Evolutionary conservation across 2,113 vertebrate genomes (phyloP), one percentile per base, ranked within the genome.

Genomic region (Oreocharis arfaki): DNA sequence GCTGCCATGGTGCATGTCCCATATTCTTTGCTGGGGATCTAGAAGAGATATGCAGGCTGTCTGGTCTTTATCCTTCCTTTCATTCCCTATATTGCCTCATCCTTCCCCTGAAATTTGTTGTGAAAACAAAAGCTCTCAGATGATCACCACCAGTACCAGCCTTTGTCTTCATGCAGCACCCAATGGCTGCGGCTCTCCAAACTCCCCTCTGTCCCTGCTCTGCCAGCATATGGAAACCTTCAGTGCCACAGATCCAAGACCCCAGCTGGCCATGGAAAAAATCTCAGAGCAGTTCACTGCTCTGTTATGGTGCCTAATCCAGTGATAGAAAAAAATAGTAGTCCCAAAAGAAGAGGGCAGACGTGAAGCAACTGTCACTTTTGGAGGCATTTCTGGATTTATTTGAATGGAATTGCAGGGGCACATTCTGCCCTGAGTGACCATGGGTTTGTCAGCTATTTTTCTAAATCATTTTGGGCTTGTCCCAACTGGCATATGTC

Each of bases 141-240:
- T 35, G 37, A 61, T 17, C 0, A 0, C 26, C 37, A 22, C 33
- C 41, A 32, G 27, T 15, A 64, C 23, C 44, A 63, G 35, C 42
- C 27, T 57, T 81, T 26, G 3, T 20, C 32, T 35, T 46, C 2
- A 0, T 18, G 26, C 10, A 64, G 3, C 28, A 56, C 22, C 14
- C 46, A 5, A 6, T 5, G 15, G 18, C 46, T 73, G 37, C 8
- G 0, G 0, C 16, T 73, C 22, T 60, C 76, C 55, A 65, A 35
- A 65, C 12, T 56, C 37, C 16, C 7, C 21, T 74, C 60, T 14
- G 1, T 59, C 63, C 21, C 67, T 56, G 15, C 33, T 55, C 70
- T 19, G 3, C 46, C 70, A 63, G 33, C 26, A 7, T 2, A 7
- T 8, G 47, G 60, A 81, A 78, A 87, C 33, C 50, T 50, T 16